Evolutionary conservation across 2,797 vertebrate species (phyloP), one percentile per base, ranked within the genome.

Genomic region (Poecilia wingei): DNA sequence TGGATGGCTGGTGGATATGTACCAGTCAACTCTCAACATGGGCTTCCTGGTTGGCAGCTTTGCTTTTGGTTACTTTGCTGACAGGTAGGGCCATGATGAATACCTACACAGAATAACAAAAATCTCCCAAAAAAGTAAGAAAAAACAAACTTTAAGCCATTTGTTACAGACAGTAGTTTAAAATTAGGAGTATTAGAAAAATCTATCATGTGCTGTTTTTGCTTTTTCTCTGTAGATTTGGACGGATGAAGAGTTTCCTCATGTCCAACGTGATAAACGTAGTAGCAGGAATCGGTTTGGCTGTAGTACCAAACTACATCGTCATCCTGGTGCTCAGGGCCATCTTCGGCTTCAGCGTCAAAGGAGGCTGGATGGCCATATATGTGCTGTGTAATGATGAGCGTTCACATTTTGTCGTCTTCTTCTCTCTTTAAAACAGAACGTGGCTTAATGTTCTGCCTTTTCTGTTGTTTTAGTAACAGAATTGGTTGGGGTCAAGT

Each of bases 401-500:
- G 22, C 2, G 9, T 76, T 22, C 0, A 3, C 72, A 18, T 45
- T 59, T 10, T 6, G 18, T 36, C 31, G 13, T 31, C n/a, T 16
- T 75, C n/a, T 16, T 75, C 31, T 51, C 33, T 36, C 4, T 51
- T 18, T 47, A 22, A 51, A n/a, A 10, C 7, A 39, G 33, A 14
- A 51, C 43, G 6, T 28, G 55, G 33, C 57, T 77, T 77, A 57
- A 47, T 47, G n/a, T 3, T 18, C 33, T 57, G 53, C 12, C 39
- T 31, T 4, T 72, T 12, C 33, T 59, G 14, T 70, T 68, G 41
- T 74, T 9, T 76, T 84, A 99, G 98, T 99, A 88, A 99, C 97
- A 0, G 98, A 99, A 92, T 92, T 99, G 0, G 98, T 99, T 31
- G 98, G 98, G 0, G 97, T 98, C 6, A 96, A 98, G 84, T 97